Evolutionary conservation across 2,113 vertebrate species (phyloP).

Genomic region (Podiceps cristatus): DNA sequence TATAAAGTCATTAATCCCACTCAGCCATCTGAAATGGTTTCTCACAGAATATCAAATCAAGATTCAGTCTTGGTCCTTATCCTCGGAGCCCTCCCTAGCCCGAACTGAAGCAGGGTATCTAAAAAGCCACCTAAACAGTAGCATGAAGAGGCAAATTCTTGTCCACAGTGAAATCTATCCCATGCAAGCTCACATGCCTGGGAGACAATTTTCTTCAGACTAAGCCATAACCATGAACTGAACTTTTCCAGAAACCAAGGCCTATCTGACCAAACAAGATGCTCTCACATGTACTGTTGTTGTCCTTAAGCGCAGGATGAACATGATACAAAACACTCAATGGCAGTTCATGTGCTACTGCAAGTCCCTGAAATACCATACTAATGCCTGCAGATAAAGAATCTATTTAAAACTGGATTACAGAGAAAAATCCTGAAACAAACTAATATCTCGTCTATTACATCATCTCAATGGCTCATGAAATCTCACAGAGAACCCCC

Average conservation of each 20-base stretch:
- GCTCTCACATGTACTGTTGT: neutral
- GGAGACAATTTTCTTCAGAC: neutral
- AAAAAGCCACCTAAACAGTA: neutral
- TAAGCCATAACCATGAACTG: neutral
- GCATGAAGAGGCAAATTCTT: neutral
- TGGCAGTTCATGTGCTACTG: neutral
- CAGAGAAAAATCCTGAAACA: neutral
- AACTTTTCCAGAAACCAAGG: neutral
- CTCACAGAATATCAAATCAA: neutral
- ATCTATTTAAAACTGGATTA: neutral
- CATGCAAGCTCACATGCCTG: neutral
- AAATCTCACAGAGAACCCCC: neutral
- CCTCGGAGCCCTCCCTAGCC: neutral
- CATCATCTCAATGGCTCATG: fast-evolving
- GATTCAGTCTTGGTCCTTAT: neutral
- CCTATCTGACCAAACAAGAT: neutral
- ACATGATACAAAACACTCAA: neutral
- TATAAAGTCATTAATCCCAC: neutral
- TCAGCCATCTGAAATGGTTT: neutral
- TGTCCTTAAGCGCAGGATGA: neutral
- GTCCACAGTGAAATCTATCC: neutral
- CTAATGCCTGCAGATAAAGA: neutral
- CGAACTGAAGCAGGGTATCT: neutral
- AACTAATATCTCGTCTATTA: neutral
- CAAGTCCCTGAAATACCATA: neutral